Conservation (phyloP, 2,888 invertebrate species). For the Sepiola atlantica region DNA sequence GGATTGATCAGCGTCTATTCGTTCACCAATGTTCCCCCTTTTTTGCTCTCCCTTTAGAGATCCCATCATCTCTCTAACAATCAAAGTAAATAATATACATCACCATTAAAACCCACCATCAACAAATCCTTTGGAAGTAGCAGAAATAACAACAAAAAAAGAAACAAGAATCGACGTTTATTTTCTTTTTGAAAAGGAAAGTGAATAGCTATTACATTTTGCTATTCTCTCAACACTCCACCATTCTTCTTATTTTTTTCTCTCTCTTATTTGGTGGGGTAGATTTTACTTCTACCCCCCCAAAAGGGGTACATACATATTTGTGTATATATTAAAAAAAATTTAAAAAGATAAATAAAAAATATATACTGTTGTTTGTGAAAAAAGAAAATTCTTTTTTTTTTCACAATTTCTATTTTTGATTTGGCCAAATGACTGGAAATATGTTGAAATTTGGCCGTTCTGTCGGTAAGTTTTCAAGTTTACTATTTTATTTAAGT, state of each 20-base stretch:
- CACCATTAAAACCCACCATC: not conserved
- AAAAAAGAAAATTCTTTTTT: no score
- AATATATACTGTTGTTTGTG: not conserved
- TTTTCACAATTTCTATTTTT: not conserved
- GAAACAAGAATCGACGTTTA: not conserved
- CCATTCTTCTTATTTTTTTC: not conserved
- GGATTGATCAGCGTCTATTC: not conserved
- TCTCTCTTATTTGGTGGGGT: not conserved
- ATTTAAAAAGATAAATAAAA: not conserved
- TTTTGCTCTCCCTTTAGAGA: not conserved
- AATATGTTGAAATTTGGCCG: constrained; percentile 32
- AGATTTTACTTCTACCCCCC: not conserved
- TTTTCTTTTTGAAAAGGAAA: not conserved
- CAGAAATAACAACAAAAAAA: not conserved
- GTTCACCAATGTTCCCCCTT: not conserved
- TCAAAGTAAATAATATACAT: not conserved
- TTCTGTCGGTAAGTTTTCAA: not conserved
- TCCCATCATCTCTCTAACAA: not conserved
- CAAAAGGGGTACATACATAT: not conserved
- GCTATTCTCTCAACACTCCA: not conserved
- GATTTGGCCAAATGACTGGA: not conserved
- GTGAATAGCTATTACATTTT: not conserved
- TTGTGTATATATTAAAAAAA: not conserved
- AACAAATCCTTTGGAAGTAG: not conserved
- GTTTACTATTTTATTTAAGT: not conserved